Evolutionary conservation across 2,797 vertebrate species (phyloP).

Genomic region (Orientallactaga sibirica): DNA sequence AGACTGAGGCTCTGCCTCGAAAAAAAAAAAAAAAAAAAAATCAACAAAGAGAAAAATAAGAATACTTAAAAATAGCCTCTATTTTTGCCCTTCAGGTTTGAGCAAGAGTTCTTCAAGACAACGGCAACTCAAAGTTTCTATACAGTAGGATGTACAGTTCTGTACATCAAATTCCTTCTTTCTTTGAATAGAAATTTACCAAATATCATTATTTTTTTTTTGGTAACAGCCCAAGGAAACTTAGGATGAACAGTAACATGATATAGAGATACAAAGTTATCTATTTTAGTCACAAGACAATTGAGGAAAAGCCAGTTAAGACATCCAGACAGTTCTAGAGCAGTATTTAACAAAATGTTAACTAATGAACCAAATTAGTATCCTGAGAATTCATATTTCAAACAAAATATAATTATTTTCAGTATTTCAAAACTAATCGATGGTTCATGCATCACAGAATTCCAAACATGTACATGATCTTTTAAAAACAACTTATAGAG

Average conservation of each 20-base stretch:
- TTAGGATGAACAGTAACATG: not conserved
- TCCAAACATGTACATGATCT: constrained; percentile 76
- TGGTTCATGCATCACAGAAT: constrained; percentile 43
- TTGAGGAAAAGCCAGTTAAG: not conserved
- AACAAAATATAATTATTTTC: constrained; percentile 23
- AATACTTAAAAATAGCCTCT: too few relatives aligned
- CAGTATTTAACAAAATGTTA: constrained; percentile 29
- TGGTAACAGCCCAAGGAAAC: not conserved
- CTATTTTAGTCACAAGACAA: not conserved
- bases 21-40: too few relatives aligned
- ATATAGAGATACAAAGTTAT: not conserved
- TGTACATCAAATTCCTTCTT: not conserved
- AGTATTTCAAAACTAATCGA: constrained; percentile 45
- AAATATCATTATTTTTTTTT: not conserved
- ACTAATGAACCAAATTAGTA: not conserved
- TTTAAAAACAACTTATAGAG: constrained; percentile 67
- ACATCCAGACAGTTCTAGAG: not conserved
- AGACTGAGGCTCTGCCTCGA: too few relatives aligned
- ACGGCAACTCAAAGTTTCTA: not conserved
- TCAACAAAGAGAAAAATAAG: too few relatives aligned
- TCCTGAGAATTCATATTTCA: constrained; percentile 19
- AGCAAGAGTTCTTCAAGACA: constrained; percentile 13
- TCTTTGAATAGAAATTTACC: not conserved
- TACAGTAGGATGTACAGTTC: not conserved
- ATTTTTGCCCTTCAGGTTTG: not conserved